Base-by-base conservation (phyloP, 1,140 invertebrate species). In the Acromyrmex echinatior region DNA sequence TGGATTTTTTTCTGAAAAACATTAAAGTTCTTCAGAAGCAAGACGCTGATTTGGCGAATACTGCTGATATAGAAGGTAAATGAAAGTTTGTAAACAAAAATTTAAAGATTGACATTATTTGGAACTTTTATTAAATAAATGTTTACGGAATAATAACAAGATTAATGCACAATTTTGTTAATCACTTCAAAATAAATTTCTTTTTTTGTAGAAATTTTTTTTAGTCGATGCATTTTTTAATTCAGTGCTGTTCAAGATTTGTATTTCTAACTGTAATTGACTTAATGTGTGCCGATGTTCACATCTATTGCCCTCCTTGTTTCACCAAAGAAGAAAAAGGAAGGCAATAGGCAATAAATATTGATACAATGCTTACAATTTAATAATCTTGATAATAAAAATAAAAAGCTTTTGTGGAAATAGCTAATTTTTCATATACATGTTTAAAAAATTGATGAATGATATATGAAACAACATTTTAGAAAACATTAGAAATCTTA, bases 61-160 rank as follows among this genome's bases (percentile, higher is more conserved):
- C 12, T 51, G 31, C 12, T n/a, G 9, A 56, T 6, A 51, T 45
- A 53, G 25, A 77, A 90, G 86, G 88, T 91, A 91, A 31, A 65
- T 5, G 6, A 25, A 51, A 35, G 10, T 35, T 78, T 21, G 39
- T 21, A 3, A 14, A 3, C 60, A 18, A 65, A 45, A 28, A 2
- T 63, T 28, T 35, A 21, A 66, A 68, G 0, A 21, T 14, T 77
- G 7, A 31, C 3, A 2, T 53, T 51, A 28, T 18, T 28, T 2
- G 6, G 7, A 51, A 73, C 51, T 51, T 71, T 16, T 6, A 21
- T 68, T 45, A 68, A 39, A 21, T 68, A 39, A 68, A 68, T 68
- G 39, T n/a, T 21, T 5, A 39, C n/a, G 4, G 7, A 2, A 21
- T 9, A 0, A n/a, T 39, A 66, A 3, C 18, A n/a, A 66, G 16